Conservation (phyloP, 2,888 invertebrate genomes). For the Nipponacmea schrenckii region DNA sequence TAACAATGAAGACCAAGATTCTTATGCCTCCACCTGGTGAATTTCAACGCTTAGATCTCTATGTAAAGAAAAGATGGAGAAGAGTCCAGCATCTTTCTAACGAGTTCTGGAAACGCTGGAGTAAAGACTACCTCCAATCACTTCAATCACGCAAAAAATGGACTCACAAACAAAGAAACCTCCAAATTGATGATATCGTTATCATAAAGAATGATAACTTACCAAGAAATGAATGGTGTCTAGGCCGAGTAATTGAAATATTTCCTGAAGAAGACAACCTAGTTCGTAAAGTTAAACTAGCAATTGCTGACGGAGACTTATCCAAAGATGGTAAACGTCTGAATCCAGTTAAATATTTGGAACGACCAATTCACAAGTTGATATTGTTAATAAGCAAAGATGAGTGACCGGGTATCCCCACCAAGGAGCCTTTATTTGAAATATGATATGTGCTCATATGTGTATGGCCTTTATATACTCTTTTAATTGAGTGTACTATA, state of each 20-base stretch:
- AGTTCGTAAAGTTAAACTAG: conserved; percentile 8
- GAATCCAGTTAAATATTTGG: no score
- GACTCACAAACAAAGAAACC: not conserved
- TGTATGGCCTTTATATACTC: no score
- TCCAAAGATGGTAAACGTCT: not conserved
- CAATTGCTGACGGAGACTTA: not conserved
- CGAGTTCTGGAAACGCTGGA: not conserved
- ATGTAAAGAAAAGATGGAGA: conserved; percentile 17
- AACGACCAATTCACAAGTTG: no score
- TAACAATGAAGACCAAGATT: conserved; percentile 3
- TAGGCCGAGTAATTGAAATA: no score
- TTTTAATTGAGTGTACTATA: no score
- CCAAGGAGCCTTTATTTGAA: not conserved
- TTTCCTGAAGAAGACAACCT: conserved; percentile 16
- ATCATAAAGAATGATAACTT: conserved; percentile 12
- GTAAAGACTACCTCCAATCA: not conserved
- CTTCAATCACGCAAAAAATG: not conserved
- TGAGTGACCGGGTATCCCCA: no score
- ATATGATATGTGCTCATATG: no score
- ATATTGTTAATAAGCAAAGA: no score
- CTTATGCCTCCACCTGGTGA: conserved; percentile 10
- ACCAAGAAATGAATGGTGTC: conserved; percentile 15
- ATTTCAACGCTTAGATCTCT: conserved; percentile 7
- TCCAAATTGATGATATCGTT: conserved; percentile 15
- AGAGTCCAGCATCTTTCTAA: conserved; percentile 15